Evolutionary conservation across 2,888 invertebrate species (phyloP).

Genomic region (Trichopoda pennipes): DNA sequence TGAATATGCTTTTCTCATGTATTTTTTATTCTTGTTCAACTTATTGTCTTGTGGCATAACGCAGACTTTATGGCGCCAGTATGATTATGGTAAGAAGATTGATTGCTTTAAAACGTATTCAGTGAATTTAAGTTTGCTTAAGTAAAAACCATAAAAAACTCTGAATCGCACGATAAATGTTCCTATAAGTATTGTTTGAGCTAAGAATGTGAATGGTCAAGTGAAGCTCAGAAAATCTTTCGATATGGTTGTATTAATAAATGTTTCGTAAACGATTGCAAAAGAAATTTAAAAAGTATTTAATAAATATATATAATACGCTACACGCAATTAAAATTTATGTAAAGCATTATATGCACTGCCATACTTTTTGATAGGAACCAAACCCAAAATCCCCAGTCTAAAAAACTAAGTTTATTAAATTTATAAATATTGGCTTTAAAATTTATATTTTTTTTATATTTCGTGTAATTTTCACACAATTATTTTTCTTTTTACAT

Average conservation of each 20-base stretch:
- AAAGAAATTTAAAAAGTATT: too few species aligned
- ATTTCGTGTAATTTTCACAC: too few species aligned
- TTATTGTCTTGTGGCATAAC: conserved; percentile 50
- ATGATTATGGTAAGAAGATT: conserved; percentile 65
- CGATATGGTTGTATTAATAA: conserved; percentile 30
- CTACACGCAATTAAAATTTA: too few species aligned
- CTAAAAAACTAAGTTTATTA: too few species aligned
- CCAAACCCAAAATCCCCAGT: too few species aligned
- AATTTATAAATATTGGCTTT: too few species aligned
- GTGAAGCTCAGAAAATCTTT: conserved; percentile 18
- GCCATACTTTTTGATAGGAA: too few species aligned
- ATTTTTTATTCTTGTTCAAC: background rate
- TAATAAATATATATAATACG: too few species aligned
- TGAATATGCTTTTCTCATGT: background rate
- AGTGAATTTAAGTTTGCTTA: conserved; percentile 48
- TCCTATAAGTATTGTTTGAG: background rate
- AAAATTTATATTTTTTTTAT: too few species aligned
- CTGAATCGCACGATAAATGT: conserved; percentile 13
- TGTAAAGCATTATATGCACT: too few species aligned
- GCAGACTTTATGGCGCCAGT: conserved; percentile 65
- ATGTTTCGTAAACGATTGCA: conserved; percentile 1
- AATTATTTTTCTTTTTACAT: too few species aligned
- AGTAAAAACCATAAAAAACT: conserved; percentile 18
- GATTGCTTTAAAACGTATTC: conserved; percentile 65
- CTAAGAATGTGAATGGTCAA: background rate